phyloP scores from a whole-genome alignment of 1,140 invertebrate genomes.

The Calliphora vicina region DNA sequence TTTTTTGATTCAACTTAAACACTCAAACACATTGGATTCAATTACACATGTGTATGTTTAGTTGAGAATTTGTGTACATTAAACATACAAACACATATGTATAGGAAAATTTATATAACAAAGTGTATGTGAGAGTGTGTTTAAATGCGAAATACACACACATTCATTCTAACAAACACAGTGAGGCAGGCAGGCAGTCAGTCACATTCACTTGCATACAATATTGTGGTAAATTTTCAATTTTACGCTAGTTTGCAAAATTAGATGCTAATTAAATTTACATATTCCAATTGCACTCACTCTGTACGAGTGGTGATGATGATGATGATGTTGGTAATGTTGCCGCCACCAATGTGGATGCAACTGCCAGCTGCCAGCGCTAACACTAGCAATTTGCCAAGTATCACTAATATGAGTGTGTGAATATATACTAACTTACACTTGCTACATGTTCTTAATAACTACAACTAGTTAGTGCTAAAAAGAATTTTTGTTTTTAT shows the following conservation, averaged over 20 bases:
- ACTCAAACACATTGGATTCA: background rate
- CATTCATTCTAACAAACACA: background rate
- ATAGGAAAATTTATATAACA: too few species aligned
- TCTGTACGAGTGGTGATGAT: background rate
- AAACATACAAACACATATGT: background rate
- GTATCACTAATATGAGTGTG: background rate
- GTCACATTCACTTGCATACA: too few species aligned
- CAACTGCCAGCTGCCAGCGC: conserved; percentile 6
- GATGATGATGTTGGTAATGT: background rate
- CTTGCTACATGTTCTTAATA: background rate
- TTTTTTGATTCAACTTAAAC: background rate
- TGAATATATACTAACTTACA: background rate
- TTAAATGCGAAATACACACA: background rate
- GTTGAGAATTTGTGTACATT: conserved; percentile 28
- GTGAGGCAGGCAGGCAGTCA: too few species aligned
- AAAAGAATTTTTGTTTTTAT: background rate
- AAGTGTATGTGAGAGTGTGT: conserved; percentile 2
- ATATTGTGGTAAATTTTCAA: conserved; percentile 43
- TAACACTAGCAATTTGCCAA: background rate
- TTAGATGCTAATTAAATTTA: conserved; percentile 48
- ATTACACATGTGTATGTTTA: background rate
- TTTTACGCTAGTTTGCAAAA: conserved; percentile 46
- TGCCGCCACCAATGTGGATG: background rate
- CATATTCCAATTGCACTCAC: conserved; percentile 42
- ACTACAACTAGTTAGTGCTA: background rate